phyloP scores from a whole-genome alignment of 2,888 invertebrate genomes.

The Orthosia incerta region DNA sequence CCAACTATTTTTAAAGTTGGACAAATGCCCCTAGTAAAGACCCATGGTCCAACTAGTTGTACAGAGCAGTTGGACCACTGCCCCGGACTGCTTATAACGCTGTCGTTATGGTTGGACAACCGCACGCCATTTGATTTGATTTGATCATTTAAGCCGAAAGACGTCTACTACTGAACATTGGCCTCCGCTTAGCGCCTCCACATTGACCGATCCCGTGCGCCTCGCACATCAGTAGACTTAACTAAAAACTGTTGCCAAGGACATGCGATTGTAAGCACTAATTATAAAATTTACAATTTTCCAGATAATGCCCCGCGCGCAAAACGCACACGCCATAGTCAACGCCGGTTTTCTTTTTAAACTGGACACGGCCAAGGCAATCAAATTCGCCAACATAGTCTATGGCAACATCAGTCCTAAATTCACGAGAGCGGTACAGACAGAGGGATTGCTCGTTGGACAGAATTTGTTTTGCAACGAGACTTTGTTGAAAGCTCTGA shows the following conservation, averaged over 20 bases:
- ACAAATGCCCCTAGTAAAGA: no score
- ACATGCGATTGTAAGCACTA: background rate
- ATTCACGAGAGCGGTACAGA: slow-evolving; percentile 90
- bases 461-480: slow-evolving; percentile 83
- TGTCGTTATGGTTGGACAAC: no score
- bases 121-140: no score
- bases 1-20: no score
- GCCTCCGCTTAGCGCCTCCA: no score
- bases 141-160: no score
- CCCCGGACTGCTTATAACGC: no score
- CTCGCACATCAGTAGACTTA: background rate
- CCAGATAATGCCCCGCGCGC: slow-evolving; percentile 94
- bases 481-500: slow-evolving; percentile 88
- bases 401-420: slow-evolving; percentile 92
- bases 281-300: slow-evolving; percentile 53
- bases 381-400: slow-evolving; percentile 90
- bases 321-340: slow-evolving; percentile 94
- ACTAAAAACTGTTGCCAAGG: background rate
- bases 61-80: no score
- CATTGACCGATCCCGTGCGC: no score
- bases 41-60: no score
- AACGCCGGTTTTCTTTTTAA: slow-evolving; percentile 94
- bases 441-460: slow-evolving; percentile 89
- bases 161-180: no score
- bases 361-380: slow-evolving; percentile 82